Evolutionary conservation across 2,888 invertebrate species (phyloP).

Genomic region (Agapostemon virescens): DNA sequence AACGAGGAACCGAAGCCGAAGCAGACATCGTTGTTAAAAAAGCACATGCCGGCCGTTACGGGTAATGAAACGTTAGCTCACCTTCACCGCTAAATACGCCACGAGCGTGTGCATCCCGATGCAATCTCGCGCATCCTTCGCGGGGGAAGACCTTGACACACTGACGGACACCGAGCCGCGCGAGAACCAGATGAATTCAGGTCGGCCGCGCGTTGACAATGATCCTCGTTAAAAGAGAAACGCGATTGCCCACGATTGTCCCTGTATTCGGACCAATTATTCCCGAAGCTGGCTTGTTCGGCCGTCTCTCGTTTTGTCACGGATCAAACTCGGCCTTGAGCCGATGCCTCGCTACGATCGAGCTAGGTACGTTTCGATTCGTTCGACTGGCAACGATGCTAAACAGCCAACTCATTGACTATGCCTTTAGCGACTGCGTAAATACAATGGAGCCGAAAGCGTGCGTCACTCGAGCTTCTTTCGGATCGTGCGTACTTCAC

Average conservation of each 20-base stretch:
- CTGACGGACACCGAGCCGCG: constrained; percentile 51
- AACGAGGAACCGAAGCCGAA: neutral
- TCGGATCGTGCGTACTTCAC: neutral
- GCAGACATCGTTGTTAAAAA: neutral
- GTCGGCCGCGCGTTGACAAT: constrained; percentile 62
- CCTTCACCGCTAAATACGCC: constrained; percentile 44
- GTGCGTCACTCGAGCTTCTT: neutral
- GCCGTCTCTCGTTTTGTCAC: constrained; percentile 16
- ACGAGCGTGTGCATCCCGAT: constrained; percentile 54
- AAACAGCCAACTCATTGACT: neutral
- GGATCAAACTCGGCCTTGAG: constrained; percentile 18
- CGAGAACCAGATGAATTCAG: constrained; percentile 61
- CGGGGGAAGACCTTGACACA: constrained; percentile 63
- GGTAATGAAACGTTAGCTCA: constrained; percentile 39
- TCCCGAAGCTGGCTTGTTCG: constrained; percentile 15
- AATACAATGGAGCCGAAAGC: neutral
- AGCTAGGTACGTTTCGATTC: neutral
- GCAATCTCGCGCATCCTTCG: constrained; percentile 63
- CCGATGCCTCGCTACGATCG: neutral
- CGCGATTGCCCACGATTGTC: constrained; percentile 58
- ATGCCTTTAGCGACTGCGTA: neutral
- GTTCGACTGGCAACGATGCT: neutral
- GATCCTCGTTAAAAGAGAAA: constrained; percentile 66
- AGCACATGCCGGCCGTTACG: constrained; percentile 15
- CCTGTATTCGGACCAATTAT: constrained; percentile 56